Evolutionary conservation across 2,797 vertebrate species (phyloP).

Genomic region (Diplodus puntazzo): DNA sequence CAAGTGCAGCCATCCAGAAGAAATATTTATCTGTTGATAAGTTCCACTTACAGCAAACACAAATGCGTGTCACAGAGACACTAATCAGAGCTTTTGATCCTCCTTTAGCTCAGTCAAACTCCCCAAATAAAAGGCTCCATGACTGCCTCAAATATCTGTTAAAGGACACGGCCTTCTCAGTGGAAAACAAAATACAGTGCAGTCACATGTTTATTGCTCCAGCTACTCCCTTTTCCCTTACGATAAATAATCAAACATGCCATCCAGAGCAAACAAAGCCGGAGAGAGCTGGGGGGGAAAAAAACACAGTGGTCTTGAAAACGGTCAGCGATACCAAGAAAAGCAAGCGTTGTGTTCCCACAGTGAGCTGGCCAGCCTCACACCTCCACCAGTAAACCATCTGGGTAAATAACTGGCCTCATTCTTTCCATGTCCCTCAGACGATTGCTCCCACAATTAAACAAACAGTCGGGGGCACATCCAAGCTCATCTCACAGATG

Average conservation of each 20-base stretch:
- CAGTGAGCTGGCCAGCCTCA: constrained; percentile 91
- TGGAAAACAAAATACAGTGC: constrained; percentile 95
- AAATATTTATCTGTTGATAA: constrained; percentile 73
- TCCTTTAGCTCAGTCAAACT: constrained; percentile 86
- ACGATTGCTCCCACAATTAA: constrained; percentile 95
- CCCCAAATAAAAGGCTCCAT: constrained; percentile 89
- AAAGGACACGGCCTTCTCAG: constrained; percentile 93
- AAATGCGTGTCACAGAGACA: constrained; percentile 52
- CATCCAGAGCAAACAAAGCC: constrained; percentile 98
- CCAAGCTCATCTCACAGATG: constrained; percentile 78
- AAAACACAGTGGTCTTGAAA: constrained; percentile 92
- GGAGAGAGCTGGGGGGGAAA: constrained; percentile 83
- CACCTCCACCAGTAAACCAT: constrained; percentile 96
- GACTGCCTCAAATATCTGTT: constrained; percentile 90
- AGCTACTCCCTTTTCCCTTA: constrained; percentile 95
- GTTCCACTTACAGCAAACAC: constrained; percentile 65
- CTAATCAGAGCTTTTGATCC: constrained; percentile 75
- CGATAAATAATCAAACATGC: constrained; percentile 99
- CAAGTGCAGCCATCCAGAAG: constrained; percentile 46
- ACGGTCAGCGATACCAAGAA: constrained; percentile 92
- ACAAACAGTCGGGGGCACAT: constrained; percentile 91
- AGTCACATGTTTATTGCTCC: constrained; percentile 96
- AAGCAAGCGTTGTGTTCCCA: constrained; percentile 94
- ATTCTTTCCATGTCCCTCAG: constrained; percentile 95
- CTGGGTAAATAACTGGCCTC: constrained; percentile 97